Conservation (phyloP, 2,888 invertebrate genomes). For the Tridacna gigas region DNA sequence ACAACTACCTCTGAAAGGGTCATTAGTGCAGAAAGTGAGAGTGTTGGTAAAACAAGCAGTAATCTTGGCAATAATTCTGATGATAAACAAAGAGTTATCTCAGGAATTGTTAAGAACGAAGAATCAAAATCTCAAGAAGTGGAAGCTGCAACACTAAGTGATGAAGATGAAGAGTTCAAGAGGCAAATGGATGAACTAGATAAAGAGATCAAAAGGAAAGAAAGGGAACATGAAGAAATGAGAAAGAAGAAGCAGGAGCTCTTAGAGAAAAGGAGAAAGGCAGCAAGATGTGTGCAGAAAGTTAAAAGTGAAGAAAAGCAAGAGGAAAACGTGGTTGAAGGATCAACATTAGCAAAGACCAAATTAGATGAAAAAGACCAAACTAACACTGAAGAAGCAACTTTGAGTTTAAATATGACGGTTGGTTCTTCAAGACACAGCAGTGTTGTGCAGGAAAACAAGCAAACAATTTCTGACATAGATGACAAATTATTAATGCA, state of each 20-base stretch:
- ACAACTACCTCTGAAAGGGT: neutral
- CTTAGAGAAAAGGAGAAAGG: conserved; percentile 48
- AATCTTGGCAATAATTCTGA: neutral
- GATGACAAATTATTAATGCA: too few species aligned
- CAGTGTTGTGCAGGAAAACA: too few species aligned
- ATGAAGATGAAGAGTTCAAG: conserved; percentile 69
- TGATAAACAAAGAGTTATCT: neutral
- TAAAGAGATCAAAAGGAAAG: conserved; percentile 67
- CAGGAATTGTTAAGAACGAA: neutral
- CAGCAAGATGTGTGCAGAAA: conserved; percentile 11
- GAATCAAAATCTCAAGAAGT: neutral
- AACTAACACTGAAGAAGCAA: neutral
- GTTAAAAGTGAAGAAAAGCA: conserved; percentile 1
- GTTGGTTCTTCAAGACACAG: too few species aligned
- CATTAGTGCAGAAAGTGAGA: neutral
- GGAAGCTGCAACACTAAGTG: neutral
- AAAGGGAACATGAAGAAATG: conserved; percentile 68
- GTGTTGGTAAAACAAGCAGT: neutral
- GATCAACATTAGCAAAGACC: neutral
- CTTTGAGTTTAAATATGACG: too few species aligned
- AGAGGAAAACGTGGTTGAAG: neutral
- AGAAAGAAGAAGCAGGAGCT: conserved; percentile 53
- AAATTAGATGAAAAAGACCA: neutral
- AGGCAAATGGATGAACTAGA: conserved; percentile 71
- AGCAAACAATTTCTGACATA: too few species aligned